Conservation (phyloP, 1,140 invertebrate genomes). For the Frieseomelitta varia region DNA sequence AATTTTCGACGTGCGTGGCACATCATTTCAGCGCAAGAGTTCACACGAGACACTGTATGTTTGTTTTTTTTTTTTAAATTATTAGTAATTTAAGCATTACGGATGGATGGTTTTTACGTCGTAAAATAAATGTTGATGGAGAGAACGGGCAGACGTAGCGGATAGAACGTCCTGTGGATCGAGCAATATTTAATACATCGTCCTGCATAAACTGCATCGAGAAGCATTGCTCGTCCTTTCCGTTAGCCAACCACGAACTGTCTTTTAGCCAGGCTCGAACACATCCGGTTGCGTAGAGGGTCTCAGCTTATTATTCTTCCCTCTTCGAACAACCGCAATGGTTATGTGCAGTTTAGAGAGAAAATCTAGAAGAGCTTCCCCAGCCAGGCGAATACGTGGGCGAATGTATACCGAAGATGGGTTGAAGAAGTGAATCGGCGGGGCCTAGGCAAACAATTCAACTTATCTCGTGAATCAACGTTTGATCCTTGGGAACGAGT, state of each 20-base stretch:
- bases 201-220: background rate
- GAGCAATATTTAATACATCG: conserved; percentile 26
- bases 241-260: background rate
- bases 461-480: conserved; percentile 62
- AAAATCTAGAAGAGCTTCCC: conserved; percentile 42
- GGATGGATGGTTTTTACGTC: background rate
- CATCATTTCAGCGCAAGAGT: too few species aligned
- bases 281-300: conserved; percentile 29
- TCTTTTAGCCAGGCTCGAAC: conserved; percentile 6
- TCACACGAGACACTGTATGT: background rate
- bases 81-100: background rate
- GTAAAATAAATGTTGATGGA: background rate
- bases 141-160: background rate
- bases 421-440: conserved; percentile 56
- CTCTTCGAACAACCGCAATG: conserved; percentile 23
- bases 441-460: conserved; percentile 62
- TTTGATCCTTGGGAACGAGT: conserved; percentile 60
- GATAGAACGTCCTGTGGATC: background rate
- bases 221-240: background rate
- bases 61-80: too few species aligned
- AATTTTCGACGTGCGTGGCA: too few species aligned
- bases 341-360: conserved; percentile 43
- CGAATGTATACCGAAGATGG: conserved; percentile 64
- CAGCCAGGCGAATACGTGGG: conserved; percentile 47
- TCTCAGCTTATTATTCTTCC: conserved; percentile 49